Evolutionary conservation across 2,113 vertebrate genomes (phyloP).

Genomic region (Phylloscopus whistleri): DNA sequence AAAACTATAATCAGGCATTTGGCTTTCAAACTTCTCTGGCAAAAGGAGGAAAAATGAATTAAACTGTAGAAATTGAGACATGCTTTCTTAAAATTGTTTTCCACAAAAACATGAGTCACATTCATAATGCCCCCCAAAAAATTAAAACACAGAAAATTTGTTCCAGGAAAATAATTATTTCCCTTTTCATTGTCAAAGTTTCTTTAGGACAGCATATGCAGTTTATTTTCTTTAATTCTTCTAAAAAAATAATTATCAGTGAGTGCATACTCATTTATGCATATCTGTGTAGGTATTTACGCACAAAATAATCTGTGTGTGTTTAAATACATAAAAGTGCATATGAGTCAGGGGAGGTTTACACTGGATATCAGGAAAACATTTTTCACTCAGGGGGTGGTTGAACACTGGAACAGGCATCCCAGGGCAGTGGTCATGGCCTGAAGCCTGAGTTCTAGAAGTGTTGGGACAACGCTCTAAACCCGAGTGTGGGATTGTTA

Average conservation of each 20-base stretch:
- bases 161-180: neutral
- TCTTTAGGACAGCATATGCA: neutral
- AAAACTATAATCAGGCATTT: too few species aligned
- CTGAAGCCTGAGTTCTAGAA: neutral
- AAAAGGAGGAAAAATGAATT: too few species aligned
- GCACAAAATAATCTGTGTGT: neutral
- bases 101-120: too few species aligned
- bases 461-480: rapidly evolving
- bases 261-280: neutral
- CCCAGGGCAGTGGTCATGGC: neutral
- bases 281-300: neutral
- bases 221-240: neutral
- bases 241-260: neutral
- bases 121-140: too few species aligned
- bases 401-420: neutral
- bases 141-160: too few species aligned
- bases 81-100: too few species aligned
- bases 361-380: neutral
- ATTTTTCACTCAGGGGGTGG: neutral
- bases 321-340: neutral
- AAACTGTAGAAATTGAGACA: too few species aligned
- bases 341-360: neutral
- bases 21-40: too few species aligned
- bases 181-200: neutral
- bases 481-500: neutral